Conservation (phyloP, 2,113 vertebrate genomes). For the Alces alces region DNA sequence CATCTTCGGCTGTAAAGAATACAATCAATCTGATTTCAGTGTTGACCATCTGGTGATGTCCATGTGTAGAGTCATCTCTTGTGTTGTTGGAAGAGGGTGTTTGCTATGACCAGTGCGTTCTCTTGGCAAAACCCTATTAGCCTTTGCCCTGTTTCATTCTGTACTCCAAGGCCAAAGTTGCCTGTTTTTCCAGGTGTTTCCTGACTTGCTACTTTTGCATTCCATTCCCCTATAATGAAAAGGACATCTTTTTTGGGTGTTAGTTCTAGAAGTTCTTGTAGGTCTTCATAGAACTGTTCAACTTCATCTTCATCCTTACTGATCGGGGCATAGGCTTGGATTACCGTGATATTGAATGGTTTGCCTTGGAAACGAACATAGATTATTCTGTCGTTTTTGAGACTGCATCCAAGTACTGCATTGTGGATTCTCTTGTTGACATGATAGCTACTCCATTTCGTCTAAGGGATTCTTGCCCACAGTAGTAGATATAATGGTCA, state of each 20-base stretch:
- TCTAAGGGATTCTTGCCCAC: background rate
- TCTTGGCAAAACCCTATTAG: background rate
- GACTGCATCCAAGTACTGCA: background rate
- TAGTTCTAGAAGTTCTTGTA: background rate
- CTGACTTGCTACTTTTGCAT: background rate
- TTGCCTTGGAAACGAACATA: background rate
- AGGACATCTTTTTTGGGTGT: background rate
- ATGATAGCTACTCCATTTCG: background rate
- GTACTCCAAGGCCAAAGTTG: background rate
- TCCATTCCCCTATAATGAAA: background rate
- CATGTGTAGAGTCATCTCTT: background rate
- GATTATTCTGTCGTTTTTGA: background rate
- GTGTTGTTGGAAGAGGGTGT: background rate
- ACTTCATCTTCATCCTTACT: background rate
- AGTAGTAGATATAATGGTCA: background rate
- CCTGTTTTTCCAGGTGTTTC: background rate
- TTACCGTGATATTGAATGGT: background rate
- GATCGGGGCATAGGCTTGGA: background rate
- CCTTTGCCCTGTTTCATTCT: background rate
- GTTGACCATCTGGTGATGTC: background rate
- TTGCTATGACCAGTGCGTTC: background rate
- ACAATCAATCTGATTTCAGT: background rate
- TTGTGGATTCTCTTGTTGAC: background rate
- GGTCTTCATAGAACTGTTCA: background rate
- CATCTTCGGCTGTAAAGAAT: background rate